Conservation (phyloP, 2,797 vertebrate species). For the Microctenopoma steveboyesi region DNA sequence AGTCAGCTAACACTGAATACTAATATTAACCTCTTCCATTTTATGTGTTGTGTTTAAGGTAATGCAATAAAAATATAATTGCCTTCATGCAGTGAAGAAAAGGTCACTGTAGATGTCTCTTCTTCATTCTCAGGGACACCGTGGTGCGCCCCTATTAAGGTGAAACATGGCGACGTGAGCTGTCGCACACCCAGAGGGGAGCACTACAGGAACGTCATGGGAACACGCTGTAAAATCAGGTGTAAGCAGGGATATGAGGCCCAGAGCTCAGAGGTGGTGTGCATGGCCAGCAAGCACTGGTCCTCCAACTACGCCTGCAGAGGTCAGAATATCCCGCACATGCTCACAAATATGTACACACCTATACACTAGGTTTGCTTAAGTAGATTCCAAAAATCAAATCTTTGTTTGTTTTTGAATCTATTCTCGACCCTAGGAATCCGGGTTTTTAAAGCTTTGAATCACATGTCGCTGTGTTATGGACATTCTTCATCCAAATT, state of each 20-base stretch:
- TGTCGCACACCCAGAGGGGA: constrained; percentile 90
- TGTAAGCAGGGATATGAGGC: constrained; percentile 93
- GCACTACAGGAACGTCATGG: constrained; percentile 90
- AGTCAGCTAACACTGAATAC: background rate
- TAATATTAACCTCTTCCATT: constrained; percentile 5
- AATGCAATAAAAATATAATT: background rate
- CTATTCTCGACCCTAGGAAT: background rate
- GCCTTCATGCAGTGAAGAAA: constrained; percentile 13
- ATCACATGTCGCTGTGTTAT: background rate
- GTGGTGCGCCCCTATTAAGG: constrained; percentile 95
- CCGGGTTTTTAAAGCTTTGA: background rate
- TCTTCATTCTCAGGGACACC: constrained; percentile 85
- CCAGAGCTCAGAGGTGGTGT: constrained; percentile 88
- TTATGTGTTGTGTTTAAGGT: background rate
- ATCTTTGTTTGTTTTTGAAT: no score
- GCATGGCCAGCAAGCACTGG: constrained; percentile 94
- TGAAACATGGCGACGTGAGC: constrained; percentile 93
- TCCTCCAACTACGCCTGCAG: constrained; percentile 94
- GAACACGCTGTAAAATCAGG: constrained; percentile 92
- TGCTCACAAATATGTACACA: background rate
- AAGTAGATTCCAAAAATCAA: no score
- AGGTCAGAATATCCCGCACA: constrained; percentile 81
- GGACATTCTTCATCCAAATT: background rate
- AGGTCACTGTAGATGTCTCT: constrained; percentile 34
- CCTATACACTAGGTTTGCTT: background rate